phyloP scores from a whole-genome alignment of 2,113 vertebrate genomes.

The Malurus elegans region DNA sequence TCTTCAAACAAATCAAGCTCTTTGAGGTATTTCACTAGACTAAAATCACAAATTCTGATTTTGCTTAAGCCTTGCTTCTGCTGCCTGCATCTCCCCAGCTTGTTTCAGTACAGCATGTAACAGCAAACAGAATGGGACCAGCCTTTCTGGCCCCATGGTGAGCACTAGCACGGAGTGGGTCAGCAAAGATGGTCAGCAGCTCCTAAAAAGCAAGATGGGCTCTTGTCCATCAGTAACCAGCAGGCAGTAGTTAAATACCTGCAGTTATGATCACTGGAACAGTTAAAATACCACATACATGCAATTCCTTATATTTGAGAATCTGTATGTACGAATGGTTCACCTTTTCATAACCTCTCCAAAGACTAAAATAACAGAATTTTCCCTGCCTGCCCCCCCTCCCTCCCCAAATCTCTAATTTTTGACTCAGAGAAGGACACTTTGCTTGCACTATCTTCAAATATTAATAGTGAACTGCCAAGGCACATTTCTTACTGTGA shows the following conservation, averaged over 20 bases:
- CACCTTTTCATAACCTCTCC: neutral
- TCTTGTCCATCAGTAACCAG: neutral
- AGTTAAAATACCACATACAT: neutral
- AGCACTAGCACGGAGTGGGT: neutral
- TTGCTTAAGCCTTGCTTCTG: neutral
- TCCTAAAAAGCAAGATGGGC: neutral
- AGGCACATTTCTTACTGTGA: constrained; percentile 24
- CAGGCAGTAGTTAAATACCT: neutral
- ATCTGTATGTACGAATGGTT: neutral
- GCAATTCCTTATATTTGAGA: neutral
- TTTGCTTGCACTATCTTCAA: neutral
- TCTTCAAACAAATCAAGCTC: neutral
- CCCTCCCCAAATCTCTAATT: neutral
- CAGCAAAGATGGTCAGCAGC: neutral
- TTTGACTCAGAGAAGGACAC: neutral
- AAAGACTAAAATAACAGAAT: neutral
- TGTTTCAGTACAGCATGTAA: neutral
- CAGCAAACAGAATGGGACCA: neutral
- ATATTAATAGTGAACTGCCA: constrained; percentile 46
- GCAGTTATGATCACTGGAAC: neutral
- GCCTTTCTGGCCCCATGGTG: neutral
- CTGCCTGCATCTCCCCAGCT: neutral
- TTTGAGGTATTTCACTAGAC: constrained; percentile 8
- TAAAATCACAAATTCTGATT: neutral
- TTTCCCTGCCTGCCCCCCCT: accelerated